Percentiles rank a stretch among this genome's conserved stretches.
These are phyloP conservation scores for Xestoiulus laeticollis DNA, from an alignment of 2,888 invertebrate genomes.

Conservation along the genomic window DNA sequence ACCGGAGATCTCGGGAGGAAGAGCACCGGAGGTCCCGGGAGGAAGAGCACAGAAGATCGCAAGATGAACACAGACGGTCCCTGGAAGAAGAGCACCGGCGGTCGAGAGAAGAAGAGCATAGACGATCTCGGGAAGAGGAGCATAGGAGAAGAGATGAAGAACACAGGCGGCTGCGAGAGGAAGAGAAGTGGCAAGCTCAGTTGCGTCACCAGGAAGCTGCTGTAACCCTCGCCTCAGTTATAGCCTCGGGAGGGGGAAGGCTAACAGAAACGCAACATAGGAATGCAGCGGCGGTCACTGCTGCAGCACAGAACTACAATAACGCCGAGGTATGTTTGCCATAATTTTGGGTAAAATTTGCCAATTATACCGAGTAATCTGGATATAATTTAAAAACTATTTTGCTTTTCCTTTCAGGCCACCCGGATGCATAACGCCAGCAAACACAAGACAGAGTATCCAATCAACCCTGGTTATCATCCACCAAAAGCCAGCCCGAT, in stretches of 20 bases:
- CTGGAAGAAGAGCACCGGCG: constrained; percentile 18
- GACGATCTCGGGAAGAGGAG: neutral
- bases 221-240: neutral
- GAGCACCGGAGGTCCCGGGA: neutral
- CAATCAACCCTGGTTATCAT: neutral
- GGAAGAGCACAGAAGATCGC: neutral
- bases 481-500: neutral
- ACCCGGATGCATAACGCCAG: neutral
- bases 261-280: constrained; percentile 45
- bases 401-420: neutral
- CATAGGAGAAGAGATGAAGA: constrained; percentile 34
- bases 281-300: neutral
- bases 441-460: constrained; percentile 32
- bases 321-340: constrained; percentile 1
- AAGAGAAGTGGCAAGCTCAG: constrained; percentile 51
- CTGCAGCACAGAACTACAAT: neutral
- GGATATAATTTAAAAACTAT: neutral
- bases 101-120: neutral
- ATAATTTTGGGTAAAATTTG: too few species aligned
- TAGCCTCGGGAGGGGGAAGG: neutral
- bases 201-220: constrained; percentile 45
- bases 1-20: neutral
- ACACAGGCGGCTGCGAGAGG: constrained; percentile 33
- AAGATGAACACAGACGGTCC: neutral
- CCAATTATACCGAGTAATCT: too few species aligned